Percentiles rank a stretch among this genome's conserved stretches.
These are phyloP conservation scores for Pediacus dermestoides DNA, from an alignment of 2,888 invertebrate species.

Conservation along the genomic window DNA sequence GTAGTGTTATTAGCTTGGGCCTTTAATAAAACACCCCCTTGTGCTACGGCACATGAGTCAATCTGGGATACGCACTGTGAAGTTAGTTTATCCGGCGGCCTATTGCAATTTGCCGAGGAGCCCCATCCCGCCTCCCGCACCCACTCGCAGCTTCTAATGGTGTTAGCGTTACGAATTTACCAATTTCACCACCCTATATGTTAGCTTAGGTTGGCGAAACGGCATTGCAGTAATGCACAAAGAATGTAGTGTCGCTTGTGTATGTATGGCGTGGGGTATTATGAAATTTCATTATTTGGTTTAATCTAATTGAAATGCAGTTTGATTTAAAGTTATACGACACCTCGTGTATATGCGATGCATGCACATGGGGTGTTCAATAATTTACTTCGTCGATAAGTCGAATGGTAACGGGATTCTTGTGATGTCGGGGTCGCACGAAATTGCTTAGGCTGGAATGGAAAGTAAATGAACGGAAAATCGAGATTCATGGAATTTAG, in stretches of 20 bases:
- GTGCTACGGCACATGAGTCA: slow-evolving; percentile 43
- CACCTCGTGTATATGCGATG: slow-evolving; percentile 1
- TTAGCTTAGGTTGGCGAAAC: slow-evolving; percentile 39
- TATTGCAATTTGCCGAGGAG: slow-evolving; percentile 45
- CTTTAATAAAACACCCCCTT: slow-evolving; percentile 38
- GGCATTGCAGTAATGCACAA: slow-evolving; percentile 46
- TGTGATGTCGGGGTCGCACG: no score
- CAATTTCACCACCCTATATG: slow-evolving; percentile 51
- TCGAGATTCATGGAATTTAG: no score
- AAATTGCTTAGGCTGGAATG: no score
- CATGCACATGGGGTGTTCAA: slow-evolving; percentile 1
- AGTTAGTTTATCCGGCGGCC: slow-evolving; percentile 48
- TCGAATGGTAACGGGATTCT: no score
- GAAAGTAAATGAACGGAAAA: no score
- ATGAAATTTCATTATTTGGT: slow-evolving; percentile 48
- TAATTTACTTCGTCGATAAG: slow-evolving; percentile 7
- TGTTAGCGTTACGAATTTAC: slow-evolving; percentile 53
- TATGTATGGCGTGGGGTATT: slow-evolving; percentile 29
- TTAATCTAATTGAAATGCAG: slow-evolving; percentile 49
- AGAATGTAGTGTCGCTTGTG: slow-evolving; percentile 46
- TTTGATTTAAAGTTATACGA: slow-evolving; percentile 30
- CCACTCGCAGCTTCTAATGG: slow-evolving; percentile 40
- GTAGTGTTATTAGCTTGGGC: slow-evolving; percentile 33
- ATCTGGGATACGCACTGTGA: slow-evolving; percentile 52
- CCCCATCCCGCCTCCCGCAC: slow-evolving; percentile 10